phyloP scores from a whole-genome alignment of 2,888 invertebrate species.

The Dromius quadrimaculatus region DNA sequence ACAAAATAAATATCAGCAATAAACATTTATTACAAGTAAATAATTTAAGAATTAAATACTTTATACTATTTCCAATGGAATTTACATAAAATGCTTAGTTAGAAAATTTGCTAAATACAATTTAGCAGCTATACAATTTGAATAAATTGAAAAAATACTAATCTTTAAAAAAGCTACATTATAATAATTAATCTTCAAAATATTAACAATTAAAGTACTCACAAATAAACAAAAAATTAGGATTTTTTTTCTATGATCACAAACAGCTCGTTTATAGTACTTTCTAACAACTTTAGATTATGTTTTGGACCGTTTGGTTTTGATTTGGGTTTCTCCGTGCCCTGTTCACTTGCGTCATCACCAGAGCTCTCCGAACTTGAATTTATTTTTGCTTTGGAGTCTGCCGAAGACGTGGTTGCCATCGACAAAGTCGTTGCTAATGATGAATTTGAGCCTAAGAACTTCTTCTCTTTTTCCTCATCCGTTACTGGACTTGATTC shows the following conservation, averaged over 20 bases:
- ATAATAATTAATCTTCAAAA: slow-evolving; percentile 34
- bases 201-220: slow-evolving; percentile 42
- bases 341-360: slow-evolving; percentile 44
- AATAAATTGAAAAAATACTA: slow-evolving; percentile 48
- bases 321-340: slow-evolving; percentile 51
- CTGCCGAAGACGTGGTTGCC: slow-evolving; percentile 1
- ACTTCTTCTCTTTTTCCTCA: slow-evolving; percentile 12
- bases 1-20: slow-evolving; percentile 44
- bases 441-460: not conserved
- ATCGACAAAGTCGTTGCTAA: not conserved
- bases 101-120: slow-evolving; percentile 48
- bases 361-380: slow-evolving; percentile 9
- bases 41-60: slow-evolving; percentile 50
- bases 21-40: slow-evolving; percentile 52
- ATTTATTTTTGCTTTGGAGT: slow-evolving; percentile 3
- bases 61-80: slow-evolving; percentile 51
- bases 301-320: slow-evolving; percentile 59
- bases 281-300: slow-evolving; percentile 63
- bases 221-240: slow-evolving; percentile 55
- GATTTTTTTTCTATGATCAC: slow-evolving; percentile 64
- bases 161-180: slow-evolving; percentile 50
- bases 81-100: slow-evolving; percentile 48
- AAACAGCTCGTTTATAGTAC: slow-evolving; percentile 64
- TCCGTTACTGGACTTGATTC: slow-evolving; percentile 20
- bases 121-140: slow-evolving; percentile 49